A percentile compares a stretch with the other conserved stretches of the same genome.
phyloP scores from a whole-genome alignment of 2,797 vertebrate species.

The Poecilia gillii region DNA sequence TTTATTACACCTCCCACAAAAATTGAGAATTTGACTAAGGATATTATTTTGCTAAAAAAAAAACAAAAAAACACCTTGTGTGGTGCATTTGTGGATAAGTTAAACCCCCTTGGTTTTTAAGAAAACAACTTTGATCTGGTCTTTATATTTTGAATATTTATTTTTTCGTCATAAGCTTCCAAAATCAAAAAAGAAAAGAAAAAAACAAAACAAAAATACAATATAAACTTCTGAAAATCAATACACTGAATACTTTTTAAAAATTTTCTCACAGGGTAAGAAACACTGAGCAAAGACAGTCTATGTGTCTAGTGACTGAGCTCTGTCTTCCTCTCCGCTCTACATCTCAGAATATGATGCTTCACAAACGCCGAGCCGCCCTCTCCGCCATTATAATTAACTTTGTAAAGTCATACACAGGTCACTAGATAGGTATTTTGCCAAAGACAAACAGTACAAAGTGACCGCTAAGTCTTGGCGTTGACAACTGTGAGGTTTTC shows the following conservation, averaged over 20 bases:
- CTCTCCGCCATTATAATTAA: conserved; percentile 13
- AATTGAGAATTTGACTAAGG: no score
- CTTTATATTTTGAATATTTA: conserved; percentile 67
- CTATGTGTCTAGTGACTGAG: conserved; percentile 58
- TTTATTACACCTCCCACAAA: no score
- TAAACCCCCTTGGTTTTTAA: not conserved
- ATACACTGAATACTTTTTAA: conserved; percentile 65
- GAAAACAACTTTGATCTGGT: conserved; percentile 18
- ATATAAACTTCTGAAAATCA: conserved; percentile 83
- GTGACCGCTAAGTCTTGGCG: conserved; percentile 66
- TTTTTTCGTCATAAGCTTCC: conserved; percentile 76
- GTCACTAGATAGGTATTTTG: conserved; percentile 66
- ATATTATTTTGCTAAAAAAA: no score
- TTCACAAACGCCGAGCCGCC: conserved; percentile 61
- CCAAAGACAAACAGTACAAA: conserved; percentile 72
- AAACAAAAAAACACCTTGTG: not conserved
- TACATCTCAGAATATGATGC: conserved; percentile 63
- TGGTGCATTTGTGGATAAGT: not conserved
- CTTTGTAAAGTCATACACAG: conserved; percentile 56
- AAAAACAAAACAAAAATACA: conserved; percentile 78
- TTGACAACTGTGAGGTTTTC: conserved; percentile 63
- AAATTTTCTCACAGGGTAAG: conserved; percentile 71
- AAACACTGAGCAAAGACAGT: conserved; percentile 73
- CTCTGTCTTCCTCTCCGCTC: conserved; percentile 63
- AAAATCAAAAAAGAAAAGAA: conserved; percentile 68